These are phyloP conservation scores for Petrolisthes cinctipes DNA, from an alignment of 2,888 invertebrate genomes.

Conservation along the genomic window DNA sequence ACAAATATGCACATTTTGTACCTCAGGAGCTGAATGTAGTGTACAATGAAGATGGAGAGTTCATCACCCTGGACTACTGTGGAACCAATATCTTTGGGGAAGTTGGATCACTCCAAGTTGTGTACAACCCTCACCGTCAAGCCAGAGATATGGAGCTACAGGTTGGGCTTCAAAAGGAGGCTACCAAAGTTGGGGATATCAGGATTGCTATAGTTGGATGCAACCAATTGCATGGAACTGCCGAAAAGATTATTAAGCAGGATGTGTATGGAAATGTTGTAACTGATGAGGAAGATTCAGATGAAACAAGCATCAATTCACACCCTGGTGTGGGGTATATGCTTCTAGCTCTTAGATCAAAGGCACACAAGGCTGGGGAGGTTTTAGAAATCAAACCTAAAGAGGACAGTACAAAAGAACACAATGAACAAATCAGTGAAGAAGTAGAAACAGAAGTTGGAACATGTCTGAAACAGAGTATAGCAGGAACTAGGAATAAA, in stretches of 20 bases:
- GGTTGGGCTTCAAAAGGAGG: background rate
- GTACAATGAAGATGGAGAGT: background rate
- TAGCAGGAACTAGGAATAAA: background rate
- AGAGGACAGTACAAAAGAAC: background rate
- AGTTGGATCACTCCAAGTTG: background rate
- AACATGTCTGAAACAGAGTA: background rate
- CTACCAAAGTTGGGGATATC: background rate
- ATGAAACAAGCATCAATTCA: no score
- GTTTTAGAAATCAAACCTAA: background rate
- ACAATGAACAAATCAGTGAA: background rate
- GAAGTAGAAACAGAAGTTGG: background rate
- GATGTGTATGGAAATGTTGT: no score
- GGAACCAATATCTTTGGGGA: background rate
- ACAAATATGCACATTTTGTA: no score
- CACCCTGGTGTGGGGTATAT: no score
- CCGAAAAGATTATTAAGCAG: no score
- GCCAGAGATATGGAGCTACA: background rate
- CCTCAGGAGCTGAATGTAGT: no score
- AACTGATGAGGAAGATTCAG: no score
- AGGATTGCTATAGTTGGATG: no score
- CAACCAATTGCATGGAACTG: no score
- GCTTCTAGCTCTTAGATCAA: background rate
- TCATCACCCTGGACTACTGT: background rate
- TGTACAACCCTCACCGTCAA: background rate
- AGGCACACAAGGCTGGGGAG: background rate